These are phyloP conservation scores for Tineola bisselliella DNA, from an alignment of 2,888 invertebrate genomes.

Conservation along the genomic window DNA sequence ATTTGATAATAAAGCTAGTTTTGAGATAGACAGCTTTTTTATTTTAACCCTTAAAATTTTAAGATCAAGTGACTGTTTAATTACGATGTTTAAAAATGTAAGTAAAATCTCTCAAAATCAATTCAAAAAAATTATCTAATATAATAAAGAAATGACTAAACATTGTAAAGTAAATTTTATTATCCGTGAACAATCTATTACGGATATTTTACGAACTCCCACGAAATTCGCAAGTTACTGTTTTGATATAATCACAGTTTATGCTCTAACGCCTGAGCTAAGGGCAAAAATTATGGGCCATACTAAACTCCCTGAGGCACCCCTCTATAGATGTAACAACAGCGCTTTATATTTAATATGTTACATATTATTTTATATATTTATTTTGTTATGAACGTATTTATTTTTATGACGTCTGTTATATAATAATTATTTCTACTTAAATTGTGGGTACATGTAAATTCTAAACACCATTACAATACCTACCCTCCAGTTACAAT, in stretches of 20 bases:
- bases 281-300: slow-evolving; percentile 60
- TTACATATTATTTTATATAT: background rate
- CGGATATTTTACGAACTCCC: slow-evolving; percentile 41
- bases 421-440: too few relatives aligned
- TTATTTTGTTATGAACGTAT: too few relatives aligned
- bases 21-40: too few relatives aligned
- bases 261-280: slow-evolving; percentile 57
- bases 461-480: slow-evolving; percentile 24
- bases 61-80: too few relatives aligned
- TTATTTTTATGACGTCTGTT: too few relatives aligned
- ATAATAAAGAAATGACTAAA: background rate
- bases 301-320: slow-evolving; percentile 54
- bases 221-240: slow-evolving; percentile 53
- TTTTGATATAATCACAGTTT: slow-evolving; percentile 61
- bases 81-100: too few relatives aligned
- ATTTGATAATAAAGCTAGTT: too few relatives aligned
- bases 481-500: slow-evolving; percentile 65
- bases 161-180: slow-evolving; percentile 37
- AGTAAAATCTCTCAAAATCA: too few relatives aligned
- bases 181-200: slow-evolving; percentile 46
- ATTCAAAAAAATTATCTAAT: too few relatives aligned
- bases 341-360: background rate
- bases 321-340: slow-evolving; percentile 29
- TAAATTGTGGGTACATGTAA: too few relatives aligned
- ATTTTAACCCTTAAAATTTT: too few relatives aligned